Percentiles rank a stretch among this genome's conserved stretches.
Conservation (phyloP, 1,140 invertebrate species). For the Saccostrea glomerata region DNA sequence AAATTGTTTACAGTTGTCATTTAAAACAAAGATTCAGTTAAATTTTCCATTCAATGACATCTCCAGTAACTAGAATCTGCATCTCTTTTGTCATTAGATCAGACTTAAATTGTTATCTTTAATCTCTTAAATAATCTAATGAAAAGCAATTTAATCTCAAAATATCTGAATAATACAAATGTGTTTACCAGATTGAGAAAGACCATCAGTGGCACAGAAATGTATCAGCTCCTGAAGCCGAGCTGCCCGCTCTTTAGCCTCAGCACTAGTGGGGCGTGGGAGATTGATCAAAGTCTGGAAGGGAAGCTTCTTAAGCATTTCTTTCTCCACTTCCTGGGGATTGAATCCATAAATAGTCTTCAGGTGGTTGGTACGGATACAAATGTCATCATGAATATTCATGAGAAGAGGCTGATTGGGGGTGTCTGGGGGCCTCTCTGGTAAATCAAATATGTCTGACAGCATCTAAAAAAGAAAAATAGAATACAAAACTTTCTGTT, state of each 20-base stretch:
- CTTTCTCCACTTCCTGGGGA: constrained; percentile 72
- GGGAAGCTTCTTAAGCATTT: constrained; percentile 73
- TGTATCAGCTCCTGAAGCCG: constrained; percentile 77
- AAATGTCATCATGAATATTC: constrained; percentile 74
- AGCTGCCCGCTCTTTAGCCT: constrained; percentile 72
- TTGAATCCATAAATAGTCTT: constrained; percentile 73
- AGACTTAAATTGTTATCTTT: too few species aligned
- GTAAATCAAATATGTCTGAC: constrained; percentile 67
- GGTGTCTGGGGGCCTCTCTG: constrained; percentile 63
- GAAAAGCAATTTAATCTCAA: too few species aligned
- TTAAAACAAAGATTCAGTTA: background rate
- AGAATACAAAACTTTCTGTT: constrained; percentile 17
- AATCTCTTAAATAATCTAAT: too few species aligned
- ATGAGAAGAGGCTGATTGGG: constrained; percentile 70
- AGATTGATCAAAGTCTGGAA: constrained; percentile 62
- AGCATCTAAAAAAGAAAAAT: constrained; percentile 61
- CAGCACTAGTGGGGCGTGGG: constrained; percentile 60
- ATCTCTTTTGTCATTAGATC: too few species aligned
- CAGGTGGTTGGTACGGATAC: constrained; percentile 71
- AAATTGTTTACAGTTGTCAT: background rate
- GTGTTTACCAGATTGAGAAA: constrained; percentile 74
- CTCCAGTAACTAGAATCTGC: too few species aligned
- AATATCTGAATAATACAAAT: too few species aligned
- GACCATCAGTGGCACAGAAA: constrained; percentile 73
- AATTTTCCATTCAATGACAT: too few species aligned